Base-by-base conservation (phyloP, 2,888 invertebrate genomes). In the Papilio elwesi region DNA sequence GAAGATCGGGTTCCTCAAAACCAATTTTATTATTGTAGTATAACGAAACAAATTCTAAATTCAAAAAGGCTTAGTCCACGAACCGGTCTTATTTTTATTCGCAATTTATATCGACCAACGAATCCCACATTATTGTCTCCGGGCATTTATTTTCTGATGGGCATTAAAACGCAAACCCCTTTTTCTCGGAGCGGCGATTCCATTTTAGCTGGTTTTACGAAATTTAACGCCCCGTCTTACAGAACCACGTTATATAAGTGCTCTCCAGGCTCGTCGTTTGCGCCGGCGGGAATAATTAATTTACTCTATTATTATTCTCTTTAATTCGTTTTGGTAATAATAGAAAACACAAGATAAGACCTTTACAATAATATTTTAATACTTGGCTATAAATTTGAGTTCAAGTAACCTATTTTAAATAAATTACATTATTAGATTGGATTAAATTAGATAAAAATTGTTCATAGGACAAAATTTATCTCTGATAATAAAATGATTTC, bases 111-210 rank as follows among this genome's bases (percentile, higher is more conserved):
- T 91, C 92, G 89, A 83, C 83, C 86, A 85, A 82, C 85, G 90
- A 91, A 93, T 93, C 92, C 93, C 89, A 92, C 92, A 89, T 93
- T 93, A 93, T 93, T 93, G 93, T 93, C 92, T 89, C 86, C 85
- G 86, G 81, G 87, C 90, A 92, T 93, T 93, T 92, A 93, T 93
- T 93, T 91, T 90, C 87, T 87, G 90, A 93, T 90, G 90, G 93
- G 92, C 90, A 90, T 93, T 93, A 92, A 93, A 93, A 92, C 79
- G 71, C 88, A 92, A 91, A 92, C 91, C 92, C 93, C 92, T 91
- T 92, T 93, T 93, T 92, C 91, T 90, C 85, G 86, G 84, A 85
- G 80, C 81, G 85, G 86, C 90, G 90, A 90, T 93, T 91, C 89
- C 91, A 93, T 93, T 93, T 92, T 92, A 92, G 92, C 92, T 92